Conservation (phyloP, 2,113 vertebrate species). For the Eonycteris spelaea region DNA sequence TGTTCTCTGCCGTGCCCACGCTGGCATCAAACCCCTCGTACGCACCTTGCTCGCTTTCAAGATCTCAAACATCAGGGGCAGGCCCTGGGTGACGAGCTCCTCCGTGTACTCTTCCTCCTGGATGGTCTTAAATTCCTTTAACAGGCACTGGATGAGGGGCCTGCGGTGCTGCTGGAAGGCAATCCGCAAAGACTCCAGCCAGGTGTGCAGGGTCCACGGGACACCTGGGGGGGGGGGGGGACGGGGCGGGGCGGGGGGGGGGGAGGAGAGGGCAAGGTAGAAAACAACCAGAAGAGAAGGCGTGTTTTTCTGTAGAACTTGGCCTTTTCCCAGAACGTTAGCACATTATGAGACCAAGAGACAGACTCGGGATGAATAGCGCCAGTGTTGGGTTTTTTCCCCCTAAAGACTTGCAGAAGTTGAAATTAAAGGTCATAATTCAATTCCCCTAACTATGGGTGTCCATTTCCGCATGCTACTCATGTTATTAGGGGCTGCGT, state of each 20-base stretch:
- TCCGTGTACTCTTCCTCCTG: slow-evolving; percentile 97
- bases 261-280: not conserved
- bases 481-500: not conserved
- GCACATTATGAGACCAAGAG: not conserved
- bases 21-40: slow-evolving; percentile 52
- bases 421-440: not conserved
- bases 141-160: slow-evolving; percentile 93
- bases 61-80: slow-evolving; percentile 97
- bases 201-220: slow-evolving; percentile 96
- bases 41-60: slow-evolving; percentile 97
- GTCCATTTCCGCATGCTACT: not conserved
- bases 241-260: fast-evolving
- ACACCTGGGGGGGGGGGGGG: slow-evolving; percentile 80
- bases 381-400: not conserved
- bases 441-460: not conserved
- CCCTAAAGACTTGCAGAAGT: not conserved
- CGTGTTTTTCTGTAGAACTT: not conserved
- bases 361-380: not conserved
- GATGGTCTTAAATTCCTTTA: slow-evolving; percentile 97
- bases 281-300: slow-evolving; percentile 38
- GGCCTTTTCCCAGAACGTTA: not conserved
- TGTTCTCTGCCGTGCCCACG: not conserved
- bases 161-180: slow-evolving; percentile 95
- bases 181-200: slow-evolving; percentile 94
- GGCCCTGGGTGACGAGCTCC: slow-evolving; percentile 93